These are phyloP conservation scores for Aurelia sp. DNA, from an alignment of 30 jellyfish, hydroid and myxozoan genomes.

Conservation along the genomic window DNA sequence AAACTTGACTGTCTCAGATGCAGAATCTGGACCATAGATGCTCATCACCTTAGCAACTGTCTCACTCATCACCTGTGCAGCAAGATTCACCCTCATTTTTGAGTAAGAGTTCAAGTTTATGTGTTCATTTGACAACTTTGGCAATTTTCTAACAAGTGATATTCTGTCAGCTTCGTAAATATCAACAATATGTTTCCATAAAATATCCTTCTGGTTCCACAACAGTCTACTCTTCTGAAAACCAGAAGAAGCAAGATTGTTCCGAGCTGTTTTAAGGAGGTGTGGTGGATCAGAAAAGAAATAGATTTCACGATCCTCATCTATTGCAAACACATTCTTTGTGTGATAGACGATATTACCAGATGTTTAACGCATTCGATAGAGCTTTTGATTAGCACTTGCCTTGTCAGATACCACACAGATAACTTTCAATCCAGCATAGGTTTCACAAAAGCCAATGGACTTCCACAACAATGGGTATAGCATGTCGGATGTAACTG, in stretches of 20 bases:
- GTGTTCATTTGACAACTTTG: slow-evolving; percentile 43
- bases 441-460: neutral
- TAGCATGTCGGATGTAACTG: neutral
- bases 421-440: slow-evolving; percentile 8
- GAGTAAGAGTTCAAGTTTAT: slow-evolving; percentile 28
- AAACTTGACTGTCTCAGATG: slow-evolving; percentile 47
- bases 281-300: slow-evolving; percentile 30
- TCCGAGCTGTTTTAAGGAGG: slow-evolving; percentile 22
- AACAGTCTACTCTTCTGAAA: slow-evolving; percentile 36
- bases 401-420: slow-evolving; percentile 40
- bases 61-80: slow-evolving; percentile 36
- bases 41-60: slow-evolving; percentile 51
- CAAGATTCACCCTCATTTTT: slow-evolving; percentile 39
- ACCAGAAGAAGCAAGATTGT: slow-evolving; percentile 41
- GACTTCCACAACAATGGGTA: slow-evolving; percentile 32
- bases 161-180: neutral
- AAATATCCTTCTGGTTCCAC: neutral
- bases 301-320: neutral
- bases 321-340: neutral
- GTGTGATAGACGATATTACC: slow-evolving; percentile 7
- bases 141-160: slow-evolving; percentile 9
- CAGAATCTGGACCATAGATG: slow-evolving; percentile 27
- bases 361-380: neutral
- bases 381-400: slow-evolving; percentile 13
- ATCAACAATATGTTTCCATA: slow-evolving; percentile 27